Percentiles rank a stretch among this genome's conserved stretches.
Evolutionary conservation across 2,113 vertebrate genomes (phyloP).

Genomic region (Coturnix japonica): DNA sequence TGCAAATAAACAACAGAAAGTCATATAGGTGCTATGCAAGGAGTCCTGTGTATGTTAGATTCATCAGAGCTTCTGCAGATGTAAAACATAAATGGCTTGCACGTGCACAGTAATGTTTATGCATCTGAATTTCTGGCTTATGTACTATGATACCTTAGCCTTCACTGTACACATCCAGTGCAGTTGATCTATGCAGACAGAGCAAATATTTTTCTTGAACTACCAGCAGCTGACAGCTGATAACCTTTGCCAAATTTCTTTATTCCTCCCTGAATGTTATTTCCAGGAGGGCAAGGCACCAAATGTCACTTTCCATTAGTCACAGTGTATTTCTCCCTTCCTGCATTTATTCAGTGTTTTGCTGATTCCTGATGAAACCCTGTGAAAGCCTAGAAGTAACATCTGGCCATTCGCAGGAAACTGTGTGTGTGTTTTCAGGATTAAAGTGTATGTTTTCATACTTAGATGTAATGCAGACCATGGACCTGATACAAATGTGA

Average conservation of each 20-base stretch:
- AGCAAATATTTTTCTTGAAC: not conserved
- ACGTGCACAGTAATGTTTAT: not conserved
- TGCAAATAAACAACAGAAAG: not conserved
- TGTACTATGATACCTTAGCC: not conserved
- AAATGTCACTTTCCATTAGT: not conserved
- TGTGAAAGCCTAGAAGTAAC: not conserved
- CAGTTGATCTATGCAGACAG: not conserved
- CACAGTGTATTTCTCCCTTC: not conserved
- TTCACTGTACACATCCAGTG: not conserved
- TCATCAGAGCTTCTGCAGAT: not conserved
- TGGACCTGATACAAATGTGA: not conserved
- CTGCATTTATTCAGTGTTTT: not conserved
- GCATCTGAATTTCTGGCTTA: not conserved
- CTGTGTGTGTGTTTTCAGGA: not conserved
- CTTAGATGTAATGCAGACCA: not conserved
- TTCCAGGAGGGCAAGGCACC: not conserved
- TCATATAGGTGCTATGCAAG: not conserved
- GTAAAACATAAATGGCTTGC: not conserved
- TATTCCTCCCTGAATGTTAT: not conserved
- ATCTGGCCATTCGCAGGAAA: not conserved
- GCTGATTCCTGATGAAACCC: not conserved
- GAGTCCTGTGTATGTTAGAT: not conserved
- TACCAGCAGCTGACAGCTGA: not conserved
- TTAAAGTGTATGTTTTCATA: not conserved
- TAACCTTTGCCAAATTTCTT: not conserved